Evolutionary conservation across 2,113 vertebrate genomes (phyloP), one percentile per base, ranked within the genome.

Genomic region (Larimichthys polyactis): DNA sequence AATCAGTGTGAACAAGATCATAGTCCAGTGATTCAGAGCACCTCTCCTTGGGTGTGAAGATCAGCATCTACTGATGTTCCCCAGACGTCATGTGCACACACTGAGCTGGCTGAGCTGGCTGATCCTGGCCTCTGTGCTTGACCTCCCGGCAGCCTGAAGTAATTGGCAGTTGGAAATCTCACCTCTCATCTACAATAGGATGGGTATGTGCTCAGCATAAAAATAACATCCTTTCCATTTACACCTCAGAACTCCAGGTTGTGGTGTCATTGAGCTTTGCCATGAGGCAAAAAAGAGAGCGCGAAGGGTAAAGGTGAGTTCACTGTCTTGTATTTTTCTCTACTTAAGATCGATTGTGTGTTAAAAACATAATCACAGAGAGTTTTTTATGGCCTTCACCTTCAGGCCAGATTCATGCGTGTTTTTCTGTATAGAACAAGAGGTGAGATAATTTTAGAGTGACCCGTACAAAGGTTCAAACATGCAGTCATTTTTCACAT

Each of bases 161-260:
- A 93, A 91, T 89, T 90, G 87, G 75, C 82, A 84, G 71, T 75
- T 11, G 2, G 70, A 89, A 82, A 86, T 84, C 77, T 85, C 70
- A 79, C 64, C 71, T 76, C 80, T 85, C 59, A 71, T 82, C 74
- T 73, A 63, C 32, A 66, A 70, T 65, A 36, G 67, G 52, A 81
- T 72, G 57, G 44, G 64, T 75, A 17, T 84, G 72, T 65, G 69
- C 71, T 77, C 67, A 57, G 79, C 76, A 82, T 87, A 79, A 86
- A 84, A 82, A 82, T 77, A 81, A 86, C 76, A 79, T 57, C 52
- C 43, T 68, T 49, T 63, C 69, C 78, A 75, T 87, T 79, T 85
- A 40, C 64, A 71, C 78, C 72, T 76, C 55, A 82, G n/a, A 70
- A 55, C 67, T 22, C 44, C 46, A 55, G 63, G 24, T 19, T 15